Evolutionary conservation across 2,888 invertebrate species (phyloP).

Genomic region (Dryomyza anilis): DNA sequence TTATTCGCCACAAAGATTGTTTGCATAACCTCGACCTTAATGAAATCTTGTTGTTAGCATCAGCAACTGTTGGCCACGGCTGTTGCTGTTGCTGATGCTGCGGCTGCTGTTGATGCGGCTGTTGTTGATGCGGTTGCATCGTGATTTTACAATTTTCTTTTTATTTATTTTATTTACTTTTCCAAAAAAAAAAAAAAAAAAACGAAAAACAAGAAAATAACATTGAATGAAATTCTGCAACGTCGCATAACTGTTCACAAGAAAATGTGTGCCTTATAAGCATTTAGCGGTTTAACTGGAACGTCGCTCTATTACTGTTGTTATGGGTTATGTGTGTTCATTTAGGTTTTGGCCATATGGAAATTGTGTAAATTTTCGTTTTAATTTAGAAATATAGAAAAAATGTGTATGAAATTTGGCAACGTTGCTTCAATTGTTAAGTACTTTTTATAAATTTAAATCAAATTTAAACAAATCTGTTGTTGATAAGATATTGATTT

Average conservation of each 20-base stretch:
- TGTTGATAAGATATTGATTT: no score
- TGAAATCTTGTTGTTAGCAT: constrained; percentile 46
- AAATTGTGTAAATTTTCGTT: no score
- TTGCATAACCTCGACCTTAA: constrained; percentile 58
- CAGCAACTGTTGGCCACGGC: constrained; percentile 32
- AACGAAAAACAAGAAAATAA: background rate
- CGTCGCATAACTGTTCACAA: background rate
- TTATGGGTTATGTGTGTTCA: background rate
- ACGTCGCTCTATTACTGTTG: background rate
- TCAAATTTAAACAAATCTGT: no score
- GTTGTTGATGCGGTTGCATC: constrained; percentile 33
- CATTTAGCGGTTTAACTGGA: background rate
- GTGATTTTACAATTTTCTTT: constrained; percentile 53
- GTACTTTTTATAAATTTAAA: no score
- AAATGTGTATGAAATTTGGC: no score
- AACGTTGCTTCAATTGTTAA: no score
- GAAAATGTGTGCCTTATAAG: background rate
- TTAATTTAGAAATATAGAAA: no score
- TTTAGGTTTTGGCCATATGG: background rate
- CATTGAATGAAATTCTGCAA: background rate
- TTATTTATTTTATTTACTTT: constrained; percentile 45
- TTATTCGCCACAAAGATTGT: constrained; percentile 41
- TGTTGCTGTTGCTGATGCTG: constrained; percentile 26
- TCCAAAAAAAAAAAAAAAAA: no score
- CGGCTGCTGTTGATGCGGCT: constrained; percentile 27